Percentiles rank a stretch among this genome's conserved stretches.
phyloP scores from a whole-genome alignment of 2,113 vertebrate species.

The Serilophus lunatus region DNA sequence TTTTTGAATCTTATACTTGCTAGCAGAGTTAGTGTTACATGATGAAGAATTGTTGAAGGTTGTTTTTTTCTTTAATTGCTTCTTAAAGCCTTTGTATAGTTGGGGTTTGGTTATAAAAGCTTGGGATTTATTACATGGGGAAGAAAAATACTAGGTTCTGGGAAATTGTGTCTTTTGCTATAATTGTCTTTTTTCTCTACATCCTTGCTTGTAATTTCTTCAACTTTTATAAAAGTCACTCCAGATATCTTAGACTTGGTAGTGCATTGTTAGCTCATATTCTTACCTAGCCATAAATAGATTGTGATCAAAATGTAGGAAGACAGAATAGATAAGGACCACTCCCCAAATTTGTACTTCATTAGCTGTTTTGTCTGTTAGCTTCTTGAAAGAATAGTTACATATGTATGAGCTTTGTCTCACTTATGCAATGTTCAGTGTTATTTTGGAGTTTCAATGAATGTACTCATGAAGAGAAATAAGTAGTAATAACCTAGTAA shows the following conservation, averaged over 20 bases:
- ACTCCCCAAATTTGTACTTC: neutral
- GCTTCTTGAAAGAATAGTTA: slow-evolving; percentile 22
- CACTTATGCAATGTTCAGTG: slow-evolving; percentile 13
- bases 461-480: slow-evolving; percentile 39
- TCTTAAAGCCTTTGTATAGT: neutral
- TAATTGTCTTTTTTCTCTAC: neutral
- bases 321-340: neutral
- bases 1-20: neutral
- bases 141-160: neutral
- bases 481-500: slow-evolving; percentile 3
- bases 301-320: neutral
- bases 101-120: neutral
- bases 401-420: slow-evolving; percentile 39
- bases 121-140: neutral
- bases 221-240: neutral
- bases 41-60: neutral
- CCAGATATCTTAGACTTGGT: neutral
- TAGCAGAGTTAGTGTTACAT: neutral
- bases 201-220: neutral
- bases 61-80: neutral
- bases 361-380: slow-evolving; percentile 47
- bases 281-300: neutral
- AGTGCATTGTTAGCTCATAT: neutral
- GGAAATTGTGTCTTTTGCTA: neutral
- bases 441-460: slow-evolving; percentile 35